Evolutionary conservation across 2,888 invertebrate species (phyloP).

Genomic region (Protonemura montana): DNA sequence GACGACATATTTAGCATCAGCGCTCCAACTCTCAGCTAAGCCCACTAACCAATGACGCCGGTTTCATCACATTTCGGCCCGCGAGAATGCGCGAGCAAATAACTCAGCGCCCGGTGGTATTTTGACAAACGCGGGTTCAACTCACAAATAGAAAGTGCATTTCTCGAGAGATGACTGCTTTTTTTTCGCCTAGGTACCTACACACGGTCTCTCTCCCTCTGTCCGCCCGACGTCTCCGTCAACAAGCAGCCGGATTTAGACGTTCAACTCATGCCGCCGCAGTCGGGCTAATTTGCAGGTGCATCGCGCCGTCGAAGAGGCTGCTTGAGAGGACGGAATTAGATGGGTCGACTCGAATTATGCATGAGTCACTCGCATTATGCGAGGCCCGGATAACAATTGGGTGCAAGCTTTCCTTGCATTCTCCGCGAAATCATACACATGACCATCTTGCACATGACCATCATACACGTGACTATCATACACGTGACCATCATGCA

Average conservation of each 20-base stretch:
- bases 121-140: slow-evolving; percentile 29
- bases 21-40: too few relatives aligned
- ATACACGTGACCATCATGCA: too few relatives aligned
- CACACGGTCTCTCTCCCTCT: neutral
- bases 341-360: neutral
- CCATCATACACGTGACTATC: too few relatives aligned
- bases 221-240: neutral
- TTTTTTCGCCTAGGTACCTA: neutral
- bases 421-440: too few relatives aligned
- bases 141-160: slow-evolving; percentile 40
- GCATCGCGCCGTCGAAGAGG: neutral
- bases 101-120: neutral
- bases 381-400: neutral
- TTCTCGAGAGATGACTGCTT: neutral
- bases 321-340: neutral
- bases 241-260: slow-evolving; percentile 34
- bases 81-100: neutral
- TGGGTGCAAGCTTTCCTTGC: too few relatives aligned
- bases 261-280: neutral
- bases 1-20: too few relatives aligned
- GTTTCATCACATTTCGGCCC: too few relatives aligned
- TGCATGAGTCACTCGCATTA: neutral
- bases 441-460: too few relatives aligned
- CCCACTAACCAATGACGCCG: too few relatives aligned
- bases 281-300: slow-evolving; percentile 27